Conservation (phyloP, 2,113 vertebrate genomes). For the Podocnemis expansa region DNA sequence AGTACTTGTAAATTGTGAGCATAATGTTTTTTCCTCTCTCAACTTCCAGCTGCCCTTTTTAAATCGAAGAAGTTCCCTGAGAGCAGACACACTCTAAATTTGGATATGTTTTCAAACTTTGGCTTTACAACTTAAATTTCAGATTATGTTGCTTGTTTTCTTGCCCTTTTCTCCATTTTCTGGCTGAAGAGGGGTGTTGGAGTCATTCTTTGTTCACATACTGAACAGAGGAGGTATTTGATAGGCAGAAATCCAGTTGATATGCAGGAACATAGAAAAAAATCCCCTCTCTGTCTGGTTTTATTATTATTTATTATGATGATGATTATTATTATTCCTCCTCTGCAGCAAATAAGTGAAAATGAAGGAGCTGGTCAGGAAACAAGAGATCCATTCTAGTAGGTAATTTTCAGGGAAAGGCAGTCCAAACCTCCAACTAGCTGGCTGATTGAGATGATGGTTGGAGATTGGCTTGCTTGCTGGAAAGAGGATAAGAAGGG, state of each 20-base stretch:
- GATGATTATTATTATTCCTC: neutral
- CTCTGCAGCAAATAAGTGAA: neutral
- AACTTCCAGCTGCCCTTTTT: neutral
- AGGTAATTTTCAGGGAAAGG: neutral
- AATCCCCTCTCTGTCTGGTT: neutral
- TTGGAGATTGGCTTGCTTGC: neutral
- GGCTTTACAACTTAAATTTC: neutral
- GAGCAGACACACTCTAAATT: neutral
- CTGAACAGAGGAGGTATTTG: neutral
- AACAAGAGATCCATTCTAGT: neutral
- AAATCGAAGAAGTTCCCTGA: neutral
- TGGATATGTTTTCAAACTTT: neutral
- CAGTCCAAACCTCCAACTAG: neutral
- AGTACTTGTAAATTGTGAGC: slow-evolving; percentile 12
- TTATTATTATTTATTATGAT: neutral
- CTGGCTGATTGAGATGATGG: neutral
- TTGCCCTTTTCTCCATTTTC: neutral
- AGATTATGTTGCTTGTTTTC: neutral
- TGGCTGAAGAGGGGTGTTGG: neutral
- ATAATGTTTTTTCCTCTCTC: neutral
- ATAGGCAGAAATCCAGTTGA: neutral
- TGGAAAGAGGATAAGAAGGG: neutral
- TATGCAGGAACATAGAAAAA: neutral
- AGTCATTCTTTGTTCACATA: neutral
- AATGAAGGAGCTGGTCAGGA: slow-evolving; percentile 7